Evolutionary conservation across 2,888 invertebrate species (phyloP).

Genomic region (Nymphalis c-album): DNA sequence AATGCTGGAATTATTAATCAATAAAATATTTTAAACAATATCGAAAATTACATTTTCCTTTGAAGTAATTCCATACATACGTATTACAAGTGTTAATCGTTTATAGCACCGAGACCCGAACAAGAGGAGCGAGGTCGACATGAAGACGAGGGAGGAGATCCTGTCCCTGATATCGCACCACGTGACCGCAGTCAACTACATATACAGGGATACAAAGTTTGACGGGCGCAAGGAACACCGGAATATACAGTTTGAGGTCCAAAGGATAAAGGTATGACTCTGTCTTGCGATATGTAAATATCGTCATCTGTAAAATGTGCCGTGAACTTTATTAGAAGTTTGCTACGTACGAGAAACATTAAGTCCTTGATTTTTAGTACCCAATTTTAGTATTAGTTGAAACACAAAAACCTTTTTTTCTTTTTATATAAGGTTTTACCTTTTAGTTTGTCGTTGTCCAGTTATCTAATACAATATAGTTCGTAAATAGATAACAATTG

Average conservation of each 20-base stretch:
- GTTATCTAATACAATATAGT: too few species aligned
- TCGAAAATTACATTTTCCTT: too few species aligned
- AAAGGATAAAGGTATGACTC: conserved; percentile 78
- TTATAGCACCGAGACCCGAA: conserved; percentile 86
- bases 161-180: conserved; percentile 98
- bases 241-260: conserved; percentile 98
- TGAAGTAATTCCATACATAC: too few species aligned
- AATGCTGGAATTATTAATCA: too few species aligned
- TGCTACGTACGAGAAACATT: background rate
- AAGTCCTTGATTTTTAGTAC: background rate
- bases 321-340: background rate
- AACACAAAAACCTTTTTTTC: too few species aligned
- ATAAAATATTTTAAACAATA: too few species aligned
- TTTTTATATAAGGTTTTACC: too few species aligned
- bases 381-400: too few species aligned
- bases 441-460: too few species aligned
- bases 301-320: background rate
- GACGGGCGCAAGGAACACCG: conserved; percentile 94
- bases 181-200: conserved; percentile 98
- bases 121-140: conserved; percentile 86
- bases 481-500: too few species aligned
- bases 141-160: conserved; percentile 98
- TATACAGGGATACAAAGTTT: conserved; percentile 96
- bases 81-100: too few species aligned
- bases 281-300: background rate